phyloP scores from a whole-genome alignment of 2,797 vertebrate genomes.

The Chaenodraco wilsoni region DNA sequence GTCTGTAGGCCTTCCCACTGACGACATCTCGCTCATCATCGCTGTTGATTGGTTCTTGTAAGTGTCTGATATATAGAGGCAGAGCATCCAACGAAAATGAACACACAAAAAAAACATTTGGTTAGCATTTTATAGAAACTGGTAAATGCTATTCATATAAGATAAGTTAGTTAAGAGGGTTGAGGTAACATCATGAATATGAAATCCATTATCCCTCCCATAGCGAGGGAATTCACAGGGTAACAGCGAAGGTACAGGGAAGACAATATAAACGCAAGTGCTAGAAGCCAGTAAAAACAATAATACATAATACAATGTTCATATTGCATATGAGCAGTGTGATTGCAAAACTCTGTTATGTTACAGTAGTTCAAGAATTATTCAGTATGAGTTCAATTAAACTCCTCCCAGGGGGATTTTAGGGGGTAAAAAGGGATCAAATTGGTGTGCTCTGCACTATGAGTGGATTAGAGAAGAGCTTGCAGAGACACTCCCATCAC shows the following conservation, averaged over 20 bases:
- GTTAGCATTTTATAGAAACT: not conserved
- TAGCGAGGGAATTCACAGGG: no score
- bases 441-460: slow-evolving; percentile 9
- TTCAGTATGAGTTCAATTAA: slow-evolving; percentile 15
- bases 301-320: no score
- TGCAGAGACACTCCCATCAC: slow-evolving; percentile 42
- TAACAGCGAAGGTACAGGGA: no score
- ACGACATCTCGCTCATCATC: slow-evolving; percentile 96
- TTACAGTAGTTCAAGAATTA: not conserved
- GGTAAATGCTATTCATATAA: not conserved
- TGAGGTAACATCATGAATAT: no score
- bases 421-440: not conserved
- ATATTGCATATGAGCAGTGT: no score
- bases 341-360: no score
- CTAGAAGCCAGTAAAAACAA: no score
- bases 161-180: no score
- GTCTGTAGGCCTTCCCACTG: slow-evolving; percentile 96
- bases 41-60: slow-evolving; percentile 99
- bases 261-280: no score
- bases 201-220: no score
- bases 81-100: not conserved
- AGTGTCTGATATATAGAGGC: slow-evolving; percentile 75
- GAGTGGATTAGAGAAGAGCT: slow-evolving; percentile 22
- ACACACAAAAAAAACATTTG: not conserved
- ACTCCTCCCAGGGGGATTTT: not conserved